Evolutionary conservation across 2,888 invertebrate genomes (phyloP), one percentile per base, ranked within the genome.

Genomic region (Acleris cristana): DNA sequence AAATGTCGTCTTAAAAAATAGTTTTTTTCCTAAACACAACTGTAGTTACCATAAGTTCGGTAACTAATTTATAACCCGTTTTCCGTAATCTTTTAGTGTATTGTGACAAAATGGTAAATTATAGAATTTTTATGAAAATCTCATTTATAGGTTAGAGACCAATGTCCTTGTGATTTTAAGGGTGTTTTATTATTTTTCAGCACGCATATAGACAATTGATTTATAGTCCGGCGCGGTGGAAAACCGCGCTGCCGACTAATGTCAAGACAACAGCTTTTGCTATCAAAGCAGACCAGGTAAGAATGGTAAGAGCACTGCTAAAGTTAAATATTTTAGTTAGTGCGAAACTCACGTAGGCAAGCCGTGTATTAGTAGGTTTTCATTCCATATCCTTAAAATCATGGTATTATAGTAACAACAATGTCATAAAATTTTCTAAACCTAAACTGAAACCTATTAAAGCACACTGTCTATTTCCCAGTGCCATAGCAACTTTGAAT

Each of bases 181-280:
- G 69, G 55, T 61, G 70, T 70, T 72, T 73, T 73, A 69, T 72
- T 65, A 65, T 66, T 56, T 71, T 89, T 74, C 86, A 92, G 92
- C 92, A 92, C 79, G 80, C 90, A 72, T 92, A 87, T 84, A 88
- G 92, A 80, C 91, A 91, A 75, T 81, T 92, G 75, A 69, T 92
- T 72, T 88, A 87, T 75, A 89, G 84, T 73, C 83, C 92, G 53
- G 88, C 90, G 60, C 86, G 92, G 71, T 92, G 92, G 92, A 92
- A 92, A 84, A 83, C 85, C 80, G 81, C 79, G 68, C 71, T 92
- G 70, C 89, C 91, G 56, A 74, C 83, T 65, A 85, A 86, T 77
- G 71, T 89, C 58, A 92, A 90, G 81, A 79, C 87, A 56, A 77
- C 88, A 72, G 75, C 84, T 54, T 72, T 82, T 58, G 72, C 81